Base-by-base conservation (phyloP, 1,140 invertebrate genomes). In the Leptonema lineaticorne region DNA sequence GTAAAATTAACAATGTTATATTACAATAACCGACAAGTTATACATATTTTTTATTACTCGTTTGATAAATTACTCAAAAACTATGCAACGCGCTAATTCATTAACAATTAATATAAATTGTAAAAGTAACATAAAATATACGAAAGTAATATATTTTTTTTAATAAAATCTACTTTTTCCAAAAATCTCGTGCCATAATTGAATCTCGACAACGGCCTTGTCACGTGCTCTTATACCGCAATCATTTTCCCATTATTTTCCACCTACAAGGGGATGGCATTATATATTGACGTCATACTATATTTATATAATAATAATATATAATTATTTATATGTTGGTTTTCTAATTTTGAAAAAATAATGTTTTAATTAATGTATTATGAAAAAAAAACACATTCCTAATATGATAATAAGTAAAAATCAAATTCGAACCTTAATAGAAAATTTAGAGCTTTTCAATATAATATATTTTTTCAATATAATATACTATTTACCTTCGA, bases 241-340 rank as follows among this genome's bases (percentile, higher is more conserved):
- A 53, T 53, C 27, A 53, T 53, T 53, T 53, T 53, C 50, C 27
- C 50, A 53, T 53, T 53, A 53, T 53, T 26, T 53, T 26, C 50
- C 7, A 53, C 27, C 22, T 26, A n/a, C 6, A 16, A 26, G 50
- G 46, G 50, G 50, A 26, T 53, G 20, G 20, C 27, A n/a, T n/a
- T n/a, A n/a, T n/a, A n/a, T n/a, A 20, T 11, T 53, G 50, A 53
- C 50, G 50, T 53, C 50, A 53, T 24, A 41, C n/a, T n/a, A n/a
- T n/a, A n/a, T n/a, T n/a, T n/a, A n/a, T n/a, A n/a, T n/a, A n/a
- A n/a, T n/a, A n/a, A n/a, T n/a, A n/a, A n/a, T n/a, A n/a, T n/a
- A n/a, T n/a, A n/a, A n/a, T n/a, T n/a, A n/a, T n/a, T n/a, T n/a
- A n/a, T n/a, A n/a, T n/a, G n/a, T n/a, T n/a, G n/a, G n/a, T n/a